Evolutionary conservation across 2,888 invertebrate species (phyloP).

Genomic region (Drosophila stalkeri): DNA sequence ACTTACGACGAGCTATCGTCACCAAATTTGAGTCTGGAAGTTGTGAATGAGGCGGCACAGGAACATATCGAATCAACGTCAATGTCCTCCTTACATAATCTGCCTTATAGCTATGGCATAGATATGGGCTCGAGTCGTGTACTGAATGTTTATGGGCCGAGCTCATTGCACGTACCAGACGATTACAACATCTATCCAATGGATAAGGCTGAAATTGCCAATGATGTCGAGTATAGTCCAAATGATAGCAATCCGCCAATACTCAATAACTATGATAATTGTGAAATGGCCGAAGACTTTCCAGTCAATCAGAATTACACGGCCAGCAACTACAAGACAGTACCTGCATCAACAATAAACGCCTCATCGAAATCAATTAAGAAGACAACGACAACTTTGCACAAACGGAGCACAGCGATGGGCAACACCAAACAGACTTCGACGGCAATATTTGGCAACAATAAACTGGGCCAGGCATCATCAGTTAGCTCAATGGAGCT

Average conservation of each 20-base stretch:
- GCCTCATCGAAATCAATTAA: slow-evolving; percentile 79
- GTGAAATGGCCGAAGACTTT: slow-evolving; percentile 85
- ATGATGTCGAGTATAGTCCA: slow-evolving; percentile 75
- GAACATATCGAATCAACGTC: slow-evolving; percentile 59
- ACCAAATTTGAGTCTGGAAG: slow-evolving; percentile 84
- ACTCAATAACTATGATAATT: slow-evolving; percentile 83
- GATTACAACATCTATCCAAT: slow-evolving; percentile 80
- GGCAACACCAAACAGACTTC: slow-evolving; percentile 61
- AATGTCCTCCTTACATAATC: slow-evolving; percentile 52
- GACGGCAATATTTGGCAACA: slow-evolving; percentile 63
- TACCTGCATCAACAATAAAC: slow-evolving; percentile 58
- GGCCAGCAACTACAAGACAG: slow-evolving; percentile 44
- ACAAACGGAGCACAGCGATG: slow-evolving; percentile 78
- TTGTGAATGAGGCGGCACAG: slow-evolving; percentile 82
- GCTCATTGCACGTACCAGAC: slow-evolving; percentile 82
- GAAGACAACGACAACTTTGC: slow-evolving; percentile 77
- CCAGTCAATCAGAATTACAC: slow-evolving; percentile 83
- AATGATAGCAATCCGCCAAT: slow-evolving; percentile 84
- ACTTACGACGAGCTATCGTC: slow-evolving; percentile 83
- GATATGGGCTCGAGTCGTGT: slow-evolving; percentile 64
- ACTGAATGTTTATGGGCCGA: slow-evolving; percentile 70
- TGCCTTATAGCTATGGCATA: slow-evolving; percentile 41
- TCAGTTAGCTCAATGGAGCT: slow-evolving; percentile 85
- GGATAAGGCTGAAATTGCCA: slow-evolving; percentile 61
- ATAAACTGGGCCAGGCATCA: slow-evolving; percentile 82